Base-by-base conservation (phyloP, 2,113 vertebrate genomes). In the Sardina pilchardus region DNA sequence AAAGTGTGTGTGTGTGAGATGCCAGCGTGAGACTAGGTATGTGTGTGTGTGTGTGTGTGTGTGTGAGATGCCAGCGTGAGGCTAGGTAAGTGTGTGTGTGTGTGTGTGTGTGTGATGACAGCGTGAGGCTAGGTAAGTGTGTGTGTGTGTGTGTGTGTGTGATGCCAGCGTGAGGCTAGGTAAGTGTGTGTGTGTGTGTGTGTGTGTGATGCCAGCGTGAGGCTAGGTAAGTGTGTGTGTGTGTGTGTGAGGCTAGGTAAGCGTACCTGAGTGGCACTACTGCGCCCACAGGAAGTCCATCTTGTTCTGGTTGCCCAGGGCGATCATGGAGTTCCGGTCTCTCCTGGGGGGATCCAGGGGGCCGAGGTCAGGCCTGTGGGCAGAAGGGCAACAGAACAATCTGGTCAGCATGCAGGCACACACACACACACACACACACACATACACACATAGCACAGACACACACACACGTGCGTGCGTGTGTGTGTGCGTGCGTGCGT, bases 241-340 rank as follows among this genome's bases (percentile, higher is more conserved):
- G 26, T 26, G n/a, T 12, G 63, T 34, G 30, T 71, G 9, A 71
- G 63, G 63, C 12, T 26, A 34, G 26, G 26, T 30, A 30, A 71
- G 81, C 80, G 56, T 81, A 93, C 93, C 91, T 91, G 26, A 7
- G 26, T 14, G 26, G 0, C 63, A 10, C 88, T 91, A 94, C 30
- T 92, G 87, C 42, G 93, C 90, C 95, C 96, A 97, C 0, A 89
- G 43, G 71, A 94, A 92, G 89, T 96, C 95, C 50, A 93, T 80
- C 90, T 93, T 95, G 85, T 84, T 92, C 21, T 94, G 93, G 83
- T 95, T 94, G 39, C 94, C 94, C 88, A 97, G 88, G 84, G 93
- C 43, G 1, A 96, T 96, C 96, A 97, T 96, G 48, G 96, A 97
- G 92, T 94, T 97, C 89, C 96, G 96, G 91, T 96, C 95, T 81